Percentiles rank a stretch among this genome's conserved stretches.
phyloP scores from a whole-genome alignment of 2,888 invertebrate species.

The Deroplatys truncata region DNA sequence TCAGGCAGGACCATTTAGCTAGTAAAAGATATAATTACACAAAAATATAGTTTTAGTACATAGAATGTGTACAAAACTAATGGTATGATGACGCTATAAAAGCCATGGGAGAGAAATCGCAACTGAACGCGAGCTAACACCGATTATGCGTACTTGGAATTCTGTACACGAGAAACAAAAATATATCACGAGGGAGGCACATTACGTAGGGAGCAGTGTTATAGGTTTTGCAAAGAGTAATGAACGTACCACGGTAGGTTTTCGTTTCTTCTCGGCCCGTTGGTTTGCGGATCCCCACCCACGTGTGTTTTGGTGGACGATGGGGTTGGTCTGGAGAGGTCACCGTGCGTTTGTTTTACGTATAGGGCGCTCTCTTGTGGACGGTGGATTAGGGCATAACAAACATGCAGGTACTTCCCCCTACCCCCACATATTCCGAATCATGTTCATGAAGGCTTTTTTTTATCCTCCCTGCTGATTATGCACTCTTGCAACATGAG shows the following conservation, averaged over 20 bases:
- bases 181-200: neutral
- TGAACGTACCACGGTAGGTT: neutral
- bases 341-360: neutral
- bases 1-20: too few relatives aligned
- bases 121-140: neutral
- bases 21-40: too few relatives aligned
- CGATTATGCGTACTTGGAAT: neutral
- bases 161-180: neutral
- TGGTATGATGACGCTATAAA: too few relatives aligned
- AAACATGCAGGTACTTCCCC: neutral
- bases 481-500: constrained; percentile 1
- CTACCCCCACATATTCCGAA: neutral
- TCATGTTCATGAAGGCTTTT: neutral
- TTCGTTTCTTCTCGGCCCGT: neutral
- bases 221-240: neutral
- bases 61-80: too few relatives aligned
- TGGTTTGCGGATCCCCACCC: neutral
- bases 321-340: neutral
- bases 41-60: too few relatives aligned
- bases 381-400: neutral
- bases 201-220: neutral
- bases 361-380: neutral
- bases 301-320: neutral
- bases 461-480: neutral
- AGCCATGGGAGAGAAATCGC: too few relatives aligned